Conservation (phyloP, 2,888 invertebrate genomes). For the Cataglyphis cursor region DNA sequence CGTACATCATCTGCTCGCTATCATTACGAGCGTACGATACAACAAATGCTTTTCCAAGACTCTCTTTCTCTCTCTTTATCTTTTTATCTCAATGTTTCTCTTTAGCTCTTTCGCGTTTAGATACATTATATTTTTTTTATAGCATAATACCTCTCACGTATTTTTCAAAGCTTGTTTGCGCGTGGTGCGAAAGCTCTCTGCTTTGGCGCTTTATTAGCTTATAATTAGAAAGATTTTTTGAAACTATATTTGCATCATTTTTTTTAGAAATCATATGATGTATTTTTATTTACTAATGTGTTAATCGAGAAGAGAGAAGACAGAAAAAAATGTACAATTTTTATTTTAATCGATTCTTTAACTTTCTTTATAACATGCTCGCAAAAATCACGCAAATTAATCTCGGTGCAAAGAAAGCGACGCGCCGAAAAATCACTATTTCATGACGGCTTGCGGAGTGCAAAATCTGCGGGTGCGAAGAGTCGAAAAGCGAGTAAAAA, state of each 20-base stretch:
- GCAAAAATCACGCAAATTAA: slow-evolving; percentile 20
- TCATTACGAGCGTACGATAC: slow-evolving; percentile 72
- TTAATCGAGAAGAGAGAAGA: background rate
- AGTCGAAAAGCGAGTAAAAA: slow-evolving; percentile 23
- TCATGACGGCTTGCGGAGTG: slow-evolving; percentile 11
- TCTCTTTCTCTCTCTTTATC: slow-evolving; percentile 35
- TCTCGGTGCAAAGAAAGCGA: background rate
- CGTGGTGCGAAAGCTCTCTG: background rate
- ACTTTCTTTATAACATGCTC: background rate
- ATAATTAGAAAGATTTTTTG: background rate
- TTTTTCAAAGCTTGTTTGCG: background rate
- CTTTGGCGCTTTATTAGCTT: background rate
- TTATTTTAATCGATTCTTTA: background rate
- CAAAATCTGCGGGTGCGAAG: slow-evolving; percentile 38
- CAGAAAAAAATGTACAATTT: background rate
- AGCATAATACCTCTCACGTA: background rate
- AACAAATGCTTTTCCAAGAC: slow-evolving; percentile 63
- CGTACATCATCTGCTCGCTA: slow-evolving; percentile 72
- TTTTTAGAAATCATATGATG: background rate
- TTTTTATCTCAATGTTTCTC: background rate
- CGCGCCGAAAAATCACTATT: slow-evolving; percentile 32
- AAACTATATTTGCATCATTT: background rate
- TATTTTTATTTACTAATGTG: background rate
- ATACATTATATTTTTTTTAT: background rate
- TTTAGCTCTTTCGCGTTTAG: background rate